These are phyloP conservation scores for Cerceris rybyensis DNA, from an alignment of 2,888 invertebrate genomes.

Conservation along the genomic window DNA sequence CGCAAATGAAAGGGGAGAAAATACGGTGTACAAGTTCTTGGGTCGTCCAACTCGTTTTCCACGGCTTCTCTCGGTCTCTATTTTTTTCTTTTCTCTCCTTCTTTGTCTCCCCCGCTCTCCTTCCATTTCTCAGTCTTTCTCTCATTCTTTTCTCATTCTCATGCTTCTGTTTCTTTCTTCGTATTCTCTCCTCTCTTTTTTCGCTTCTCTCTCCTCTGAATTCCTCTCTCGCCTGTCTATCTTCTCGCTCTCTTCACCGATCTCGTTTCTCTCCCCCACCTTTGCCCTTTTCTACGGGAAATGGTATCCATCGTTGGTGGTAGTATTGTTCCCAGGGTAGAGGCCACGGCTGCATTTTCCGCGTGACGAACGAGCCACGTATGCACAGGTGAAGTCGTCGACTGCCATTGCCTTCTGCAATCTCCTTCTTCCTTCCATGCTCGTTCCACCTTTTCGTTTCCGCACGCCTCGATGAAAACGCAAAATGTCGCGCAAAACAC, in stretches of 20 bases:
- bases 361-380: conserved; percentile 54
- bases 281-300: conserved; percentile 50
- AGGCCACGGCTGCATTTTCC: conserved; percentile 53
- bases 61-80: neutral
- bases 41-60: conserved; percentile 52
- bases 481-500: conserved; percentile 61
- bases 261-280: neutral
- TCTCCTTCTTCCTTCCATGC: conserved; percentile 48
- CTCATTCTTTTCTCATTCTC: too few relatives aligned
- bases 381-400: conserved; percentile 48
- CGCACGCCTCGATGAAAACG: conserved; percentile 66
- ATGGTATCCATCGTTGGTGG: conserved; percentile 53
- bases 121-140: too few relatives aligned
- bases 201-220: too few relatives aligned
- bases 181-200: too few relatives aligned
- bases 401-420: conserved; percentile 30
- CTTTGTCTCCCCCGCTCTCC: too few relatives aligned
- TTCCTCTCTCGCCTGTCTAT: too few relatives aligned
- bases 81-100: neutral
- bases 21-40: conserved; percentile 50
- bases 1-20: conserved; percentile 54
- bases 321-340: conserved; percentile 54
- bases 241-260: too few relatives aligned
- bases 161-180: too few relatives aligned
- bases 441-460: conserved; percentile 51